Evolutionary conservation across 2,888 invertebrate species (phyloP).

Genomic region (Nowickia ferox): DNA sequence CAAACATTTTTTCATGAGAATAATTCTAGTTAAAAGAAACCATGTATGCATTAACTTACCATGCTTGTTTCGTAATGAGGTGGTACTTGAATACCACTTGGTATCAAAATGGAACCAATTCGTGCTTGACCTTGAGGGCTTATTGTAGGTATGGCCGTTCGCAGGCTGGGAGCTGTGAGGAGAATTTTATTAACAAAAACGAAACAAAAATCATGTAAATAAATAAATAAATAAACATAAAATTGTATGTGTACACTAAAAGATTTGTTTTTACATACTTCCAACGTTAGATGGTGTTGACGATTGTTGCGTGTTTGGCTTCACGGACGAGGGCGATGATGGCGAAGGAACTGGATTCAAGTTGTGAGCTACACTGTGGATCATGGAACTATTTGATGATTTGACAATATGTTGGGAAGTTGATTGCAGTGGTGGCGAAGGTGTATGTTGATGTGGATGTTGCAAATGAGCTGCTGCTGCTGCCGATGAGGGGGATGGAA

Average conservation of each 20-base stretch:
- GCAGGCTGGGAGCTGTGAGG: constrained; percentile 80
- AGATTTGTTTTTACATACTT: constrained; percentile 76
- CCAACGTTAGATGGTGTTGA: constrained; percentile 81
- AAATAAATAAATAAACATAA: not conserved
- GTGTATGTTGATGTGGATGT: constrained; percentile 78
- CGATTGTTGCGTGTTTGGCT: constrained; percentile 72
- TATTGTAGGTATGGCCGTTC: constrained; percentile 86
- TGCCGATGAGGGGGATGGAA: constrained; percentile 77
- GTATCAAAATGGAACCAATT: constrained; percentile 84
- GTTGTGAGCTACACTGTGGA: constrained; percentile 80
- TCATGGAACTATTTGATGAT: constrained; percentile 77
- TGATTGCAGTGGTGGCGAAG: constrained; percentile 78
- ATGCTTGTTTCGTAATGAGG: constrained; percentile 86
- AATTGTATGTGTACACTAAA: not conserved
- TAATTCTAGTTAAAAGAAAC: not conserved
- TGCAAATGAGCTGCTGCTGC: constrained; percentile 77
- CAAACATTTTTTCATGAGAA: constrained; percentile 48
- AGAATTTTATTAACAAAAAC: not conserved
- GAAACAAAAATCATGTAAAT: not conserved
- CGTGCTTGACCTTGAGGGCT: constrained; percentile 86
- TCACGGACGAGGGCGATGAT: constrained; percentile 83
- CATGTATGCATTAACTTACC: constrained; percentile 85
- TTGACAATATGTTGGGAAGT: constrained; percentile 68
- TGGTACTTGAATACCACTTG: constrained; percentile 85
- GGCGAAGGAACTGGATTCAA: constrained; percentile 84